Base-by-base conservation (phyloP, 2,113 vertebrate species). In the Bubalus kerabau region DNA sequence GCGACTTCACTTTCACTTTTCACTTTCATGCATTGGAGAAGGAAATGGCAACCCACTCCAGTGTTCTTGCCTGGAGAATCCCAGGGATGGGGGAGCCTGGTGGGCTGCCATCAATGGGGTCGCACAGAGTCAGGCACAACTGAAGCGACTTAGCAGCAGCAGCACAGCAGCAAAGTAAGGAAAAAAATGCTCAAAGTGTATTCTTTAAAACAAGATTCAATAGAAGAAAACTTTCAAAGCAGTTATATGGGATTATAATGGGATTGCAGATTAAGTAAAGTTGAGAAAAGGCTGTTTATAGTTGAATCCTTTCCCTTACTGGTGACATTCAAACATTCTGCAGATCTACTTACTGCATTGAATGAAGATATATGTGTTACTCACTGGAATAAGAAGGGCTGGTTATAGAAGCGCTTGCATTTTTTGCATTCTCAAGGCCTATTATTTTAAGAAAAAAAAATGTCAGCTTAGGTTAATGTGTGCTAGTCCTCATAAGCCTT, bases 361-460 rank as follows among this genome's bases (percentile, higher is more conserved):
- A 94, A 78, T 30, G 40, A 97, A 97, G 52, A 60, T 92, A n/a
- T 2, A 19, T 52, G n/a, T 87, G 40, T 67, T 98, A 99, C 99
- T 99, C 96, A 99, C 99, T 98, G 36, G 98, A 99, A 94, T 98
- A 99, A 64, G 57, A 97, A 12, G 59, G 24, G 23, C 24, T 96
- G 36, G 24, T 90, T 80, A 46, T 94, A 13, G 89, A 17, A 11
- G 46, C 2, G 2, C 90, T 92, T 36, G 94, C 21, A n/a, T 93
- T 95, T 96, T 89, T 91, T 64, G 52, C 36, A 19, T 32, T 94
- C 56, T 13, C 94, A 83, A 17, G 64, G 87, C 3, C 91, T 98
- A 67, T 7, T 43, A 83, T 94, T 96, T 91, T 82, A 90, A 80
- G 92, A 96, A 98, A 97, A 48, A 98, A 96, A 30, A 93, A 71